A percentile compares a stretch with the other conserved stretches of the same genome.
These are phyloP conservation scores for Notothenia coriiceps DNA, from an alignment of 2,113 vertebrate species.

Conservation along the genomic window DNA sequence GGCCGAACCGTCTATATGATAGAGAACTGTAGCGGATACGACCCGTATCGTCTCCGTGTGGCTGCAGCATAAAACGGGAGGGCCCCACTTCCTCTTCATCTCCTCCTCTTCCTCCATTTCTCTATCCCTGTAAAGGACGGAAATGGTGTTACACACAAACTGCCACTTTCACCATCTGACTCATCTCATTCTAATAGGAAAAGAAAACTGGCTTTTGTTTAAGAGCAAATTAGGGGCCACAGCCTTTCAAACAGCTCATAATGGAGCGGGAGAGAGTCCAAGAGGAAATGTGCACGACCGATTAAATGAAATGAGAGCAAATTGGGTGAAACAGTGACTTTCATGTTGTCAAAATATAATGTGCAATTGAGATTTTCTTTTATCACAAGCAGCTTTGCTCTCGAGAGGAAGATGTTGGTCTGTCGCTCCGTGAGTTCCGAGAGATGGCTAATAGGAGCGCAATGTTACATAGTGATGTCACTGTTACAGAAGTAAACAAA, in stretches of 20 bases:
- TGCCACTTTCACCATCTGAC: not conserved
- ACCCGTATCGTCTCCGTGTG: no score
- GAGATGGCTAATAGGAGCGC: no score
- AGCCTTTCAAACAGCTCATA: not conserved
- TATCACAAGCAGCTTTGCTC: no score
- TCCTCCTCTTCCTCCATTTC: not conserved
- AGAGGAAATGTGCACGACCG: conserved; percentile 5
- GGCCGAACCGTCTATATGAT: no score
- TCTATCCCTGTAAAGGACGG: conserved; percentile 1
- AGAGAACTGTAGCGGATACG: no score
- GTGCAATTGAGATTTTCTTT: no score
- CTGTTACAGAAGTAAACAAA: no score
- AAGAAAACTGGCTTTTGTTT: conserved; percentile 63
- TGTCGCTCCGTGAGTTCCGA: no score
- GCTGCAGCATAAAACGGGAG: not conserved
- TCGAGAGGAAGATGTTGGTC: no score
- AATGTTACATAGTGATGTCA: no score
- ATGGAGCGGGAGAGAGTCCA: not conserved
- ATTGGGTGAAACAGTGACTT: not conserved
- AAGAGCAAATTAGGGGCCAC: conserved; percentile 3
- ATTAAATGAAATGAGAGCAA: conserved; percentile 18
- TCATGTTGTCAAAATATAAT: not conserved
- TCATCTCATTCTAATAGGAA: conserved; percentile 62
- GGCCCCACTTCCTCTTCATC: conserved; percentile 24
- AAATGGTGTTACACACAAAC: conserved; percentile 21